Evolutionary conservation across 2,888 invertebrate species (phyloP).

Genomic region (Marasmarcha lunaedactyla): DNA sequence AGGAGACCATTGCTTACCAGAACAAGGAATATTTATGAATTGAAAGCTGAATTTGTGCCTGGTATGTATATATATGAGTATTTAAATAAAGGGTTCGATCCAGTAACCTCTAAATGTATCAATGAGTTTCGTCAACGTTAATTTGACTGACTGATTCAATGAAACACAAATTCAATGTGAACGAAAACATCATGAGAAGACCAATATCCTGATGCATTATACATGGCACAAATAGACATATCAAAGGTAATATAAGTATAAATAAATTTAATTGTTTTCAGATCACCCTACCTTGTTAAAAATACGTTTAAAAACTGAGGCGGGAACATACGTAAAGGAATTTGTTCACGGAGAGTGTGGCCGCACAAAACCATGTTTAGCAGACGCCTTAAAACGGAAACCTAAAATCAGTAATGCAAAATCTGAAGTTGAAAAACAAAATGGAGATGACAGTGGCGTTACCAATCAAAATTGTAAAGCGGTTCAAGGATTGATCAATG

Average conservation of each 20-base stretch:
- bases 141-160: too few relatives aligned
- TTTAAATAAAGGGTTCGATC: too few relatives aligned
- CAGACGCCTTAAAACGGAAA: conserved; percentile 74
- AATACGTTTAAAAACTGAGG: conserved; percentile 82
- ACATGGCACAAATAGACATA: too few relatives aligned
- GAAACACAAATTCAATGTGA: too few relatives aligned
- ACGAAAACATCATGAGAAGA: too few relatives aligned
- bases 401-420: background rate
- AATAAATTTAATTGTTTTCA: conserved; percentile 16
- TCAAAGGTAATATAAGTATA: too few relatives aligned
- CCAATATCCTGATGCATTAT: too few relatives aligned
- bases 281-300: conserved; percentile 68
- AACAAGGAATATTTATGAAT: conserved; percentile 72
- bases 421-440: background rate
- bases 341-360: conserved; percentile 97
- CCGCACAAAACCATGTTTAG: conserved; percentile 83
- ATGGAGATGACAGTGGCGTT: background rate
- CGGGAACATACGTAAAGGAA: conserved; percentile 97
- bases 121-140: too few relatives aligned
- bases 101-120: too few relatives aligned
- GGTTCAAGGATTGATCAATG: too few relatives aligned
- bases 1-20: conserved; percentile 81
- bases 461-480: background rate
- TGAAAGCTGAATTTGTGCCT: conserved; percentile 62
- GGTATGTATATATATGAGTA: too few relatives aligned